Base-by-base conservation (phyloP, 2,113 vertebrate genomes). In the Oophaga pumilio region DNA sequence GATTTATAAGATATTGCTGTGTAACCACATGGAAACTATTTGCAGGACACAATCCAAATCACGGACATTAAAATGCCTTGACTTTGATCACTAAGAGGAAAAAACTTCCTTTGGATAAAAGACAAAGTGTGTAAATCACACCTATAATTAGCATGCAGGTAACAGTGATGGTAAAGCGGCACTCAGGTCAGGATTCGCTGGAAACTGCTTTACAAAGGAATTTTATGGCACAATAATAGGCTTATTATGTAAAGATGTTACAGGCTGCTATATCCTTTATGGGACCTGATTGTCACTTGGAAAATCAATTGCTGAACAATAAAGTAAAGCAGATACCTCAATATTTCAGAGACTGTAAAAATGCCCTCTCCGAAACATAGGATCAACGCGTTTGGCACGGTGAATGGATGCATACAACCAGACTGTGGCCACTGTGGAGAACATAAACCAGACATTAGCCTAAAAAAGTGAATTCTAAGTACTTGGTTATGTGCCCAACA, bases 91-190 rank as follows among this genome's bases (percentile, higher is more conserved):
- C 84, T 15, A 33, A 85, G 56, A 85, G 52, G 53, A 64, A 85
- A 74, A 76, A 60, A 15, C 43, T 52, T 24, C 11, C 22, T 20
- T 33, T 60, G 26, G 26, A 59, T 53, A 56, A 84, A 84, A 84
- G 66, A 15, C 53, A 59, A 57, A 49, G n/a, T 28, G 28, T 85
- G 76, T 77, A 86, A 78, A 66, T 66, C 74, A 18, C 85, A 86
- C 60, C 76, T 86, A 22, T 86, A 85, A 85, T 85, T 85, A 85
- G 74, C 85, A 77, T 15, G 60, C 85, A 68, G 74, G 76, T 86
- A 77, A 60, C 9, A 50, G n/a, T 15, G 56, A 81, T 43, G 53
- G 17, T 15, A 85, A 60, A 52, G 49, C 73, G 50, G 1, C 74
- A 28, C 69, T 56, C 14, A 33, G 78, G 15, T 20, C 15, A 64